Evolutionary conservation across 2,113 vertebrate species (phyloP), one percentile per base, ranked within the genome.

Genomic region (Miniopterus natalensis): DNA sequence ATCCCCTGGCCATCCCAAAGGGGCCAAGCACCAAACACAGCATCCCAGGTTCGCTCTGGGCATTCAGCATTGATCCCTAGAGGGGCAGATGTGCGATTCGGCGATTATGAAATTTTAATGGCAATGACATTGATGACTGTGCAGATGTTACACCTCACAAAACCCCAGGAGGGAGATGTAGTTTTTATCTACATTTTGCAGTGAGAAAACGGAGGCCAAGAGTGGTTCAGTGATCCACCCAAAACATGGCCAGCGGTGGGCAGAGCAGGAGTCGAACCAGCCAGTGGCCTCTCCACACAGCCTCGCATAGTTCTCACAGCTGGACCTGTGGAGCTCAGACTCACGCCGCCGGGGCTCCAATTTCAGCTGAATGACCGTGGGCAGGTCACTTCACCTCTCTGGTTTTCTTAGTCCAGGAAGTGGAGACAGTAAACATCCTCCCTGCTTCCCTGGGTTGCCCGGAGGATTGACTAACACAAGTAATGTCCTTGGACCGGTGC

Each of bases 271-370:
- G 55, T 21, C 57, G 15, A 20, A 12, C 31, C 31, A 20, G 51
- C 8, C 15, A 3, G 61, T 0, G 2, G 27, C 11, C 29, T 49
- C 61, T 5, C 31, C 1, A 18, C n/a, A 12, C 23, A 0, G 42
- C 42, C 29, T 49, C 57, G 45, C 9, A 3, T 21, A 63, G 84
- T 31, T n/a, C 71, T 3, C 21, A 29, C 11, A 14, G 29, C 42
- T 5, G 31, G 29, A 63, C 13, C 15, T 8, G 3, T 11, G 70
- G 55, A 8, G 55, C 42, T 40, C 55, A 27, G 8, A 36, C 31
- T 59, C 40, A n/a, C 29, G 12, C 5, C 2, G 55, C 71, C 55
- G 5, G 55, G 70, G 29, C 23, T 75, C 21, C 3, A 11, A 6
- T 2, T 18, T 42, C 55, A 27, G 85, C 55, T 40, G 57, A 13